These are phyloP conservation scores for Microplitis manilae DNA, from an alignment of 2,888 invertebrate genomes.

Conservation along the genomic window DNA sequence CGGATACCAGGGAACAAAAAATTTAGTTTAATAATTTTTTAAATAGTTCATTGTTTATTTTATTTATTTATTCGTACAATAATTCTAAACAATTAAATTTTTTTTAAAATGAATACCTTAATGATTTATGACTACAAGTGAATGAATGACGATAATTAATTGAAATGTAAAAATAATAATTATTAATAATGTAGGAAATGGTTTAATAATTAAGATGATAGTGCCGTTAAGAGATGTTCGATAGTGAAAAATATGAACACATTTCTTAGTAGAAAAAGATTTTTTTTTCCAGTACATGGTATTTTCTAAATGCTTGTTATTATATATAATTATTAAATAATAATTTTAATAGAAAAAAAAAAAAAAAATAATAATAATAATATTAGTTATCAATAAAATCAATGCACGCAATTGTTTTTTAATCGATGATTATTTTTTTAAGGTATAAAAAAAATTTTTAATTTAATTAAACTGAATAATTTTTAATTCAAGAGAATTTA, in stretches of 20 bases:
- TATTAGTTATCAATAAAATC: slow-evolving; percentile 12
- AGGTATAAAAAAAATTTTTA: too few species aligned
- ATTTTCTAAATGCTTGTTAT: slow-evolving; percentile 39
- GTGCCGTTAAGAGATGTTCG: slow-evolving; percentile 47
- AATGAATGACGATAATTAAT: neutral
- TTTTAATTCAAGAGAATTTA: too few species aligned
- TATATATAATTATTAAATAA: neutral
- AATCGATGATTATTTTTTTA: neutral
- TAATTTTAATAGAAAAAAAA: neutral
- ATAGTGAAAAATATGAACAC: slow-evolving; percentile 46
- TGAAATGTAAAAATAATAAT: neutral
- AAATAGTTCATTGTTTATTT: slow-evolving; percentile 55
- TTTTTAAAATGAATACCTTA: neutral
- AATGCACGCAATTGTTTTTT: neutral
- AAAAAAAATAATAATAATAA: neutral
- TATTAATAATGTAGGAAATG: too few species aligned
- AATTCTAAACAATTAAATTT: slow-evolving; percentile 57
- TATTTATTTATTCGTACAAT: slow-evolving; percentile 63
- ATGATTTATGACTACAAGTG: neutral
- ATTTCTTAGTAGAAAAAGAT: slow-evolving; percentile 42
- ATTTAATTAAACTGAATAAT: too few species aligned
- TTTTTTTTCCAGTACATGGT: slow-evolving; percentile 39
- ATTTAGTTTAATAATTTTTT: slow-evolving; percentile 54
- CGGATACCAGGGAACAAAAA: slow-evolving; percentile 68
- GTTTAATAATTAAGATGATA: slow-evolving; percentile 35